Base-by-base conservation (phyloP, 92 coral and sea anemone species). In the Paramuricea clavata region DNA sequence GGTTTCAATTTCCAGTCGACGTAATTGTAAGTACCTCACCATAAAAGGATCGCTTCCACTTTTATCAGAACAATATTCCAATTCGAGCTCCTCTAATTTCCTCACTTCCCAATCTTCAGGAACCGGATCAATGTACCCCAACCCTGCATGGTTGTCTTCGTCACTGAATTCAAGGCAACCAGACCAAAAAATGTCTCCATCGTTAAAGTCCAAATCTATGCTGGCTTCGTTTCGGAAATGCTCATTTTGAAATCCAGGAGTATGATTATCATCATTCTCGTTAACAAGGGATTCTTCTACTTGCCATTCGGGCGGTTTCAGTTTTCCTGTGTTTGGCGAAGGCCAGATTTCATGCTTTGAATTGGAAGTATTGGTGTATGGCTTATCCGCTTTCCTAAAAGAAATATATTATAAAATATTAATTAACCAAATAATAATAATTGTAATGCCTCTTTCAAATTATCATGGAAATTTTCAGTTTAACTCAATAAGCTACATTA, bases 71-170 rank as follows among this genome's bases (percentile, higher is more conserved):
- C 22, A 25, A 76, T 25, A 36, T 21, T 57, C 71, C 47, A 33
- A 19, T 36, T 79, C 84, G 1, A 79, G 57, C 30, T 79, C 84
- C 11, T 57, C 54, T 36, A 79, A 61, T 27, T 79, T 79, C 31
- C 7, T 59, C 35, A 28, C 52, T 25, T 36, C 72, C 84, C 84
- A 79, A 7, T 59, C 57, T 31, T 25, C 57, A 9, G 84, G 84
- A 2, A 79, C 56, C 1, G 84, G 84, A 41, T 79, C 73, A 41
- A 79, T 79, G 39, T 79, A 79, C 15, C 84, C 84, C 15, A 36
- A 57, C 22, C 73, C 84, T 3, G 34, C 35, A 36, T 33, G 36
- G 72, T 30, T 60, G 22, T 79, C 72, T 32, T 59, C 73, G 23
- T 60, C 64, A 57, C 49, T 79, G 34, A 79, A 61, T 12, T 61